Percentiles rank a stretch among this genome's conserved stretches.
Conservation (phyloP, 1,140 invertebrate species). For the Caenorhabditis brenneri region DNA sequence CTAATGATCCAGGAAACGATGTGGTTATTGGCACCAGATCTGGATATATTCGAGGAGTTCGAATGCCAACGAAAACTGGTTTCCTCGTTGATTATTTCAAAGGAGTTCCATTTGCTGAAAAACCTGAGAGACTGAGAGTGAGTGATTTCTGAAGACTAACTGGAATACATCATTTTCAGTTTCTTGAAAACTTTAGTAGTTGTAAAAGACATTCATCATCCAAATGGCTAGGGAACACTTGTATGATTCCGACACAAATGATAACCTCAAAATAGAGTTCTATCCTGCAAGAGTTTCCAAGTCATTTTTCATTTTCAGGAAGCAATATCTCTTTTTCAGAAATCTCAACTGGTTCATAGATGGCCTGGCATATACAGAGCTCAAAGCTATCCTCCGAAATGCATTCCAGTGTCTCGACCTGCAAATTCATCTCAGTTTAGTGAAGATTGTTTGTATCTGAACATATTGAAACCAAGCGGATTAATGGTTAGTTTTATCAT, state of each 20-base stretch:
- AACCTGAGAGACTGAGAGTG: not conserved
- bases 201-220: too few species aligned
- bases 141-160: too few species aligned
- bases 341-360: not conserved
- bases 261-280: too few species aligned
- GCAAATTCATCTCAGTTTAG: not conserved
- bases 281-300: too few species aligned
- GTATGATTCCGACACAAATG: too few species aligned
- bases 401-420: not conserved
- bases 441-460: constrained; percentile 2
- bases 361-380: not conserved
- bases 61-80: not conserved
- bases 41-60: not conserved
- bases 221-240: too few species aligned
- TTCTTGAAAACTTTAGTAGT: too few species aligned
- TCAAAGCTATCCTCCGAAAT: not conserved
- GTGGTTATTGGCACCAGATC: not conserved
- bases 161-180: too few species aligned
- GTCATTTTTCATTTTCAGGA: too few species aligned
- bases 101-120: constrained; percentile 29
- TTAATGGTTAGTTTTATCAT: not conserved
- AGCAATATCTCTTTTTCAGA: too few species aligned
- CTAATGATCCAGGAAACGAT: not conserved
- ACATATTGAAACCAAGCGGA: constrained; percentile 18
- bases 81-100: constrained; percentile 9